Base-by-base conservation (phyloP, 2,888 invertebrate species). In the Cotesia congregata region DNA sequence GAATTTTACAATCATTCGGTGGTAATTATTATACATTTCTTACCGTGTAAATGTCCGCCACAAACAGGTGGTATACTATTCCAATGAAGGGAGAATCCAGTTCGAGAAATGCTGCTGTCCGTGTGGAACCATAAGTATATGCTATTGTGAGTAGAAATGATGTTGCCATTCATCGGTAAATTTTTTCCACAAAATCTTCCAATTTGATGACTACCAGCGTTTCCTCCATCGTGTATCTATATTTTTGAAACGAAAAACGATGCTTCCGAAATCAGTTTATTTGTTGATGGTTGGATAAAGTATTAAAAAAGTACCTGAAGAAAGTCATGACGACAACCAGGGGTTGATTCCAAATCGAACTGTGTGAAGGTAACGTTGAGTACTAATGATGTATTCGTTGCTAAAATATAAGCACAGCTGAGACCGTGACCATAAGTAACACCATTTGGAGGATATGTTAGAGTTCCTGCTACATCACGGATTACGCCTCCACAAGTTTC, bases 161-260 rank as follows among this genome's bases (percentile, higher is more conserved):
- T 92, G 80, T 91, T 93, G 12, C 95, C 95, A 50, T 93, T 94
- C 59, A 92, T 91, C 0, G 96, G 96, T 40, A 93, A 90, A 12
- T 87, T 90, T 62, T 88, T 90, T 1, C 97, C 97, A 90, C 98
- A 98, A 90, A 93, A 97, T 84, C 94, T 91, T 6, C 96, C 97
- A 72, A 97, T 91, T 68, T 93, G 88, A 79, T 94, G 93, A 67
- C 94, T 92, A 0, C 93, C 93, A 15, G 95, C 93, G 80, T 93
- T 93, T 17, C 92, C 91, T 0, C 97, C 98, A 89, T 98, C 97
- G 85, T 97, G 95, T 75, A 98, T 94, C 94, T 97, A 92, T 62
- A 5, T 85, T 87, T 72, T 9, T 67, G 41, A 74, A 64, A 77
- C 67, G 15, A 40, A 17, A 60, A 61, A 75, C 39, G 64, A 17